Evolutionary conservation across 2,888 invertebrate species (phyloP), one percentile per base, ranked within the genome.

Genomic region (Drosophila borealis): DNA sequence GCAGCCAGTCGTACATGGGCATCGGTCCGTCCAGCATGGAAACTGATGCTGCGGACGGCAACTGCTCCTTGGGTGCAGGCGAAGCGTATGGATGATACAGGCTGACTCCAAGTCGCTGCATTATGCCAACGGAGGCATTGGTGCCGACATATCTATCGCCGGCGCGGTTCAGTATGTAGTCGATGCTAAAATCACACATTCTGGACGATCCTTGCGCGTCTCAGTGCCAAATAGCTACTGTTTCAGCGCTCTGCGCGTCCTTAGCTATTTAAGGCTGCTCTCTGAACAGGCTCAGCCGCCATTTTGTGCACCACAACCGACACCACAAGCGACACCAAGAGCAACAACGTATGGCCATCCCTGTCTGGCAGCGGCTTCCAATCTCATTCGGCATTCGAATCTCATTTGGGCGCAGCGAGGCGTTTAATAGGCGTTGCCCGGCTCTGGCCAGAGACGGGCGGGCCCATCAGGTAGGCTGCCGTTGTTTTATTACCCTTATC

Each of bases 161-260:
- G 13, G 94, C 94, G 48, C 92, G 92, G 85, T 93, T 94, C 78
- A 94, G 90, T 82, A 94, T 94, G 80, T 94, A 94, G 67, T 94
- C 94, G 50, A 94, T 94, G 84, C 93, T 94, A 84, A 94, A 94
- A 87, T 94, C 93, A 69, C 89, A 91, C 88, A 91, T 90, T 41
- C 59, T 87, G 44, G 6, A 2, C 50, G 73, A 75, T 85, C 82
- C 79, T 80, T 50, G 72, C 62, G 65, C 63, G 34, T 57, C 33
- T 50, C 54, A 66, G 55, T 39, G 59, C 59, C 59, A 36, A 76
- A 70, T 39, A 66, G 76, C 72, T 70, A 88, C 87, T 88, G 77
- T 76, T 29, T 69, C 46, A 63, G 70, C 56, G 61, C 49, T 57
- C 59, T 50, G 70, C 78, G 65, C 74, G 68, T 71, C 70, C 68